Evolutionary conservation across 1,140 invertebrate genomes (phyloP), one percentile per base, ranked within the genome.

Genomic region (Leptopilina boulardi): DNA sequence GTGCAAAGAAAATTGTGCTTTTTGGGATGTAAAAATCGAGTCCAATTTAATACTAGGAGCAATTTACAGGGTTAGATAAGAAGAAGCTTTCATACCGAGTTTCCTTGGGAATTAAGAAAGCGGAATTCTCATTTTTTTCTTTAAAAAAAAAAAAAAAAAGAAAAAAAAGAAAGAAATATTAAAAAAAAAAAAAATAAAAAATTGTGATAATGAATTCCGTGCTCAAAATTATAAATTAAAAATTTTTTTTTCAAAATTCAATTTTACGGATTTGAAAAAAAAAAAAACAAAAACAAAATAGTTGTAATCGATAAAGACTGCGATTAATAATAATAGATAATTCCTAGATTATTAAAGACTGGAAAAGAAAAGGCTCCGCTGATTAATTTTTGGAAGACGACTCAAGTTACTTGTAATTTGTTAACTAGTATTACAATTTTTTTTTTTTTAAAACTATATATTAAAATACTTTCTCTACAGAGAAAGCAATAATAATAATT

Each of bases 391-490:
- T 11, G 13, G 5, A 21, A 59, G 11, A 30, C 6, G 23, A 30
- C 59, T 66, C 23, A 15, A n/a, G 26, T 15, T 44, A 44, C 42
- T 44, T 23, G 56, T 30, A 30, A 66, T 30, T 66, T 66, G 59
- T 66, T 66, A 66, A n/a, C 59, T 66, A 66, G 59, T 66, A 66
- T 66, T 66, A 54, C 47, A 18, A 51, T 59, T 59, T 59, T 23
- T 4, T 47, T 47, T 3, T 15, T 15, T 47, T 47, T 15, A 15
- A 11, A 1, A 1, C 15, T 15, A 15, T 3, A 47, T 42, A 41
- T 47, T 3, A 3, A n/a, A 47, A 47, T 47, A 30, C 5, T 30
- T n/a, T n/a, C n/a, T n/a, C n/a, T n/a, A n/a, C n/a, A n/a, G n/a
- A n/a, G n/a, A n/a, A n/a, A n/a, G n/a, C n/a, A n/a, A n/a, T n/a